Conservation (phyloP, 2,113 vertebrate genomes). For the Tenrec ecaudatus region DNA sequence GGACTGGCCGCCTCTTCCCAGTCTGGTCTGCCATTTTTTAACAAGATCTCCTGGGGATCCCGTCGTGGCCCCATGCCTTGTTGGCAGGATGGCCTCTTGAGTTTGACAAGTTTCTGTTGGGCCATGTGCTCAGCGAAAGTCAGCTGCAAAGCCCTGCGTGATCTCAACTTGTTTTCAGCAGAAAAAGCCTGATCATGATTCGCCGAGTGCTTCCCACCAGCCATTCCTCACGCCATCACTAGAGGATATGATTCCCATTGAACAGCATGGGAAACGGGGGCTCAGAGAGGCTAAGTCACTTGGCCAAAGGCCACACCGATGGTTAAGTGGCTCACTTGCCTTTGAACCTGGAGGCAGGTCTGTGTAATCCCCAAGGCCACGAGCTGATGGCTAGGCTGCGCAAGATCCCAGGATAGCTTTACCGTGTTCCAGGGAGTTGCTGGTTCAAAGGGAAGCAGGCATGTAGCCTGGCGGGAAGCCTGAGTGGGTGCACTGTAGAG, state of each 20-base stretch:
- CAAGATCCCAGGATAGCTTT: too few relatives aligned
- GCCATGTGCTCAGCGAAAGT: neutral
- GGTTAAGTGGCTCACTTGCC: neutral
- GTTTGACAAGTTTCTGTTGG: neutral
- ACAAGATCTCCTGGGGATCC: slow-evolving; percentile 42
- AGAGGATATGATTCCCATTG: neutral
- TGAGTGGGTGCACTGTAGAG: neutral
- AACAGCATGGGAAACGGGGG: neutral
- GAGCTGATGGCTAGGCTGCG: neutral
- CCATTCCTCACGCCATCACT: neutral
- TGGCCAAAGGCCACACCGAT: neutral
- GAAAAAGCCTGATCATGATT: neutral
- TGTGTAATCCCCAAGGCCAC: neutral
- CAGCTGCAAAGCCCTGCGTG: neutral
- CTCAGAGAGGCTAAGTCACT: neutral
- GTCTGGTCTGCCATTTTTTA: slow-evolving; percentile 40
- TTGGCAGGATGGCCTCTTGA: slow-evolving; percentile 51
- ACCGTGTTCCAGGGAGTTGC: neutral
- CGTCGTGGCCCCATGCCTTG: slow-evolving; percentile 28
- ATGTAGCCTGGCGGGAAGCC: neutral
- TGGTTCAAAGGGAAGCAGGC: neutral
- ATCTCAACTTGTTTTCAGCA: neutral
- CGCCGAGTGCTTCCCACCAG: neutral
- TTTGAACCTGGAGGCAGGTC: neutral
- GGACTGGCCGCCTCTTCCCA: slow-evolving; percentile 18